phyloP scores from a whole-genome alignment of 2,113 vertebrate species.

The Onychorhynchus coronatus region DNA sequence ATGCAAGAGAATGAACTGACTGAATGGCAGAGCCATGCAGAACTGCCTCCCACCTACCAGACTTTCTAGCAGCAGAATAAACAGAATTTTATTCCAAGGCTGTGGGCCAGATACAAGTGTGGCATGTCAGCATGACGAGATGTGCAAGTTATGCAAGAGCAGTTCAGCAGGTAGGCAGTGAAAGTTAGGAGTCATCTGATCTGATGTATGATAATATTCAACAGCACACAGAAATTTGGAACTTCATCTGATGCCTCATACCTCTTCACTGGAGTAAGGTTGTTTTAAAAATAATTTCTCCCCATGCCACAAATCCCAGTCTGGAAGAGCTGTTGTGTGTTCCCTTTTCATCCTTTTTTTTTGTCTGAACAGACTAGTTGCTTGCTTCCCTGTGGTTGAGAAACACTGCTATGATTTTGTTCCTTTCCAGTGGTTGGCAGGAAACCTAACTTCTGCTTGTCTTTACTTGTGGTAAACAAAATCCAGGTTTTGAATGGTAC shows the following conservation, averaged over 20 bases:
- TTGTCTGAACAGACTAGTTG: neutral
- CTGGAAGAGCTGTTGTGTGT: neutral
- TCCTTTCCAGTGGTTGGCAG: neutral
- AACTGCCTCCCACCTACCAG: constrained; percentile 22
- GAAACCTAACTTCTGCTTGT: neutral
- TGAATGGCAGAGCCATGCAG: neutral
- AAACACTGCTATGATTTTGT: neutral
- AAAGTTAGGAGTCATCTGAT: constrained; percentile 25
- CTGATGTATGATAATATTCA: neutral
- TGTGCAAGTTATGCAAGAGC: constrained; percentile 6
- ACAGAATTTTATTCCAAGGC: neutral
- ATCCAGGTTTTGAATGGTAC: neutral
- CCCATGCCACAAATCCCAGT: neutral
- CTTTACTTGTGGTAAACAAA: neutral
- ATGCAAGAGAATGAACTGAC: neutral
- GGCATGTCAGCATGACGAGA: neutral
- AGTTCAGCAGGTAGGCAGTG: constrained; percentile 15
- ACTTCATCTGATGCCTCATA: neutral
- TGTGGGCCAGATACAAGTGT: constrained; percentile 1
- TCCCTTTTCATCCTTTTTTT: neutral
- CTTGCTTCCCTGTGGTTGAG: neutral
- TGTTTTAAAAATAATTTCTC: neutral
- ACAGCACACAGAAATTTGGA: neutral
- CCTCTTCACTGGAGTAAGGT: neutral
- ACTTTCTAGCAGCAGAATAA: constrained; percentile 13